Evolutionary conservation across 30 jellyfish, hydroid and myxozoan genomes (phyloP).

Genomic region (Aurelia sp.): DNA sequence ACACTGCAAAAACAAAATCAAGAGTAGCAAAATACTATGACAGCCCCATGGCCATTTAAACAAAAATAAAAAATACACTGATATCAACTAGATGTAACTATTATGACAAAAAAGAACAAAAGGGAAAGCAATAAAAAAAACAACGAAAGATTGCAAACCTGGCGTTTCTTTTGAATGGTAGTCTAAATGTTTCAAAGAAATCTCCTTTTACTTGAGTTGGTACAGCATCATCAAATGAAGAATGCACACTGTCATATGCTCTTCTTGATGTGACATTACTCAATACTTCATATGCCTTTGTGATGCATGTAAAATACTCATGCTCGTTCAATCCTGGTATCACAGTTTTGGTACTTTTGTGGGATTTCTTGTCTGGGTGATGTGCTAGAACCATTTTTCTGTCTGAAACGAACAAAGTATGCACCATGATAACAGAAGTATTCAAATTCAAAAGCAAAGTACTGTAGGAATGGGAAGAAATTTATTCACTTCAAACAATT

Average conservation of each 20-base stretch:
- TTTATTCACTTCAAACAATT: too few relatives aligned
- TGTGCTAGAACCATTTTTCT: constrained; percentile 84
- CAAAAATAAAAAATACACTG: too few relatives aligned
- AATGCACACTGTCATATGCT: constrained; percentile 96
- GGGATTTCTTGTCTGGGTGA: constrained; percentile 94
- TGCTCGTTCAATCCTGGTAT: constrained; percentile 87
- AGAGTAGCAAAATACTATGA: too few relatives aligned
- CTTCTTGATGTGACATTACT: constrained; percentile 79
- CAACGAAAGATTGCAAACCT: constrained; percentile 48
- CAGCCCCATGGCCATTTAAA: too few relatives aligned
- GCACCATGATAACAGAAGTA: not conserved
- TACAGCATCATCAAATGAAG: constrained; percentile 76
- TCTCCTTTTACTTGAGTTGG: constrained; percentile 88
- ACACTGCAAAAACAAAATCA: too few relatives aligned
- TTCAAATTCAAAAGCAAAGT: too few relatives aligned
- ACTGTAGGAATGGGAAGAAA: too few relatives aligned
- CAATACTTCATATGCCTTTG: constrained; percentile 91
- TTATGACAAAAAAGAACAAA: too few relatives aligned
- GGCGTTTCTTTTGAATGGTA: constrained; percentile 71
- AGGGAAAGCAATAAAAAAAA: too few relatives aligned
- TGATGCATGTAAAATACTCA: constrained; percentile 93
- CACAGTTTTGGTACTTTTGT: constrained; percentile 17
- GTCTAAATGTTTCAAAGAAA: constrained; percentile 71
- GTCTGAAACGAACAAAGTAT: constrained; percentile 32
- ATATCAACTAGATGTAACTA: too few relatives aligned